phyloP scores from a whole-genome alignment of 2,888 invertebrate genomes.

The Eilema caniola region DNA sequence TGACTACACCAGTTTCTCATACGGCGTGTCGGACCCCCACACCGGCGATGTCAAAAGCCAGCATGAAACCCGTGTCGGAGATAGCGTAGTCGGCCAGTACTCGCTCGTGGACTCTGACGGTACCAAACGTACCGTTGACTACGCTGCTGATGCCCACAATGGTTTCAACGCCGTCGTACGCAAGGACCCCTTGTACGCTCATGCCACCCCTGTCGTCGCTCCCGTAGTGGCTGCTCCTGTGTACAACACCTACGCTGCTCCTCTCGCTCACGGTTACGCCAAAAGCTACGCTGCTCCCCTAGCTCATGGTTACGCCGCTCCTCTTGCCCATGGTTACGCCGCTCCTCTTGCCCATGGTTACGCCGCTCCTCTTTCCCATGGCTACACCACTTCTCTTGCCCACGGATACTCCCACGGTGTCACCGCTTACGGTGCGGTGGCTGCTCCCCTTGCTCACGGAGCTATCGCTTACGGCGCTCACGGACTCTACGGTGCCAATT shows the following conservation, averaged over 20 bases:
- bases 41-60: slow-evolving; percentile 85
- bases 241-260: slow-evolving; percentile 37
- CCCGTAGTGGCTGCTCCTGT: slow-evolving; percentile 50
- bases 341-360: slow-evolving; percentile 38
- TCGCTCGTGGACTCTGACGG: slow-evolving; percentile 87
- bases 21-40: slow-evolving; percentile 78
- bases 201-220: slow-evolving; percentile 61
- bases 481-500: slow-evolving; percentile 50
- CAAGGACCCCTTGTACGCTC: slow-evolving; percentile 73
- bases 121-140: slow-evolving; percentile 88
- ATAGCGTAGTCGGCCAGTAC: slow-evolving; percentile 86
- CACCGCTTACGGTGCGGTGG: not conserved
- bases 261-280: slow-evolving; percentile 43
- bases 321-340: slow-evolving; percentile 40
- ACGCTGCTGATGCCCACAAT: slow-evolving; percentile 82
- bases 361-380: not conserved
- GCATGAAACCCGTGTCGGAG: slow-evolving; percentile 88
- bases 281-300: slow-evolving; percentile 53
- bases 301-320: slow-evolving; percentile 46
- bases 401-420: slow-evolving; percentile 25
- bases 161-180: slow-evolving; percentile 87
- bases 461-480: slow-evolving; percentile 49
- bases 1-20: slow-evolving; percentile 79
- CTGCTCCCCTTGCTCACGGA: not conserved
- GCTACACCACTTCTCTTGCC: slow-evolving; percentile 46